Evolutionary conservation across 2,113 vertebrate genomes (phyloP), one percentile per base, ranked within the genome.

Genomic region (Orycteropus afer): DNA sequence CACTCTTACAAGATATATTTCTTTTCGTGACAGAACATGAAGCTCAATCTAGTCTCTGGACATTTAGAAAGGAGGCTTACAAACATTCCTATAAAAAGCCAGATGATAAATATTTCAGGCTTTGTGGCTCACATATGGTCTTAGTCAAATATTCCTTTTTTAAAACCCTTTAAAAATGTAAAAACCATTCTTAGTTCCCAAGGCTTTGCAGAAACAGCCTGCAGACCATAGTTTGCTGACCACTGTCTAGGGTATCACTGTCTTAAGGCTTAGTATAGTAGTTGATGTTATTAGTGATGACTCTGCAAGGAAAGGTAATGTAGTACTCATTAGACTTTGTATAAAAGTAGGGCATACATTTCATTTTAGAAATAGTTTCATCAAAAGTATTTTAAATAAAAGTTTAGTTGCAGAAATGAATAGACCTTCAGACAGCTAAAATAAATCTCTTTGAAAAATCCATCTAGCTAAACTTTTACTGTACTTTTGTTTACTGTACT

Each of bases 291-390:
- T 40, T 79, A 23, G 55, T 23, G 23, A 32, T 51, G 34, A 69
- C 45, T 84, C 40, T 79, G 77, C 67, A 81, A 88, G 40, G 88
- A 85, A 91, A 89, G 17, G 27, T 42, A 89, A 23, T 51, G 11
- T 67, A 42, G 11, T 61, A 42, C 42, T 67, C 14, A 2, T 45
- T 83, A 55, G 34, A n/a, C 76, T 90, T 82, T 78, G 45, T 45
- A 11, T 73, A 86, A 73, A 86, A 49, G 45, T 69, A 42, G 25
- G 13, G 8, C 29, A 55, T 78, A 12, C 74, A 47, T 83, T 87
- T 89, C 51, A 73, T 61, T 83, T 89, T 86, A 94, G 83, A 93
- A 94, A 82, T 76, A 74, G 55, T 84, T 79, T 15, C 74, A 69
- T 89, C 42, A 79, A 83, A 94, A 83, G 86, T 71, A 40, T 71